Evolutionary conservation across 2,797 vertebrate genomes (phyloP), one percentile per base, ranked within the genome.

Genomic region (Clamator glandarius): DNA sequence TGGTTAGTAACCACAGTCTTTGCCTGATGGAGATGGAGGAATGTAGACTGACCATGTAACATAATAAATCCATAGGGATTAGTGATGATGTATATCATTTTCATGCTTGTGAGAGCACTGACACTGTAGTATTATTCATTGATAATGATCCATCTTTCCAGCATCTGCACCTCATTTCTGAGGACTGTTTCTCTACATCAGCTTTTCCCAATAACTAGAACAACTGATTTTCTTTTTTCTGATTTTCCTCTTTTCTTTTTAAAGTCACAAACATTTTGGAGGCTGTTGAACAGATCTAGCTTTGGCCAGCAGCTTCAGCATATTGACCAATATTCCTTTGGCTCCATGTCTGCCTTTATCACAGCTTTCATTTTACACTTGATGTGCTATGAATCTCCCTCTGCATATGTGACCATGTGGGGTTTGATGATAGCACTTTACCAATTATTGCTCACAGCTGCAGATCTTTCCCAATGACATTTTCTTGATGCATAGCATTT

Each of bases 391-490:
- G 78, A 95, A 91, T 93, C 87, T 95, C 70, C 75, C 81, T 86
- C 89, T 92, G 91, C 85, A 86, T 89, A 91, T 96, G 93, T 94
- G 92, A 77, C 85, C 90, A 77, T 93, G 94, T 92, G 95, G 91
- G 80, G 69, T 83, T 94, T 94, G 93, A 92, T 96, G 87, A 97
- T 90, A 96, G 85, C 93, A 92, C 92, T 96, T 94, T 83, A 64
- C 75, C 93, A 96, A 95, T 97, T 96, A 96, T 84, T 82, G 85
- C 69, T 97, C 93, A 94, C 89, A 96, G 95, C 96, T 96, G 95
- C 92, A 97, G 81, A 94, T 92, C 87, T 95, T 92, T 73, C 85
- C 93, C 92, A 93, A 41, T 85, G 91, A 84, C 89, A 90, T 95
- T 92, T 87, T 77, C 84, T 74, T 84, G 63, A 93, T 89, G 57